Evolutionary conservation across 2,888 invertebrate species (phyloP).

Genomic region (Prosapia bicincta): DNA sequence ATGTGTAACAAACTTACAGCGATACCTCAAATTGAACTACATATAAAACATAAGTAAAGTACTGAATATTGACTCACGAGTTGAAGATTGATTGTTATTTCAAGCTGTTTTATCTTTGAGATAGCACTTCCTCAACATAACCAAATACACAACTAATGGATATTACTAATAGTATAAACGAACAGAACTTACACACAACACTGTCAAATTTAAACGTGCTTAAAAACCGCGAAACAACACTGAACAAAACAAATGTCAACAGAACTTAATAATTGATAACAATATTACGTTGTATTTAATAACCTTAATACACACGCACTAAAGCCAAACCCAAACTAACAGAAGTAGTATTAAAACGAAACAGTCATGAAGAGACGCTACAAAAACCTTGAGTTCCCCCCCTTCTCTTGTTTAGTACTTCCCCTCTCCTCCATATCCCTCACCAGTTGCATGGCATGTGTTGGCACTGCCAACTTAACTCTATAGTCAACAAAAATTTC

Average conservation of each 20-base stretch:
- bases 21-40: background rate
- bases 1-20: background rate
- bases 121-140: background rate
- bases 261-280: background rate
- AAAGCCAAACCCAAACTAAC: slow-evolving; percentile 26
- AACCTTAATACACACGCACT: slow-evolving; percentile 7
- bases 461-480: slow-evolving; percentile 27
- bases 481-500: slow-evolving; percentile 11
- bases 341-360: slow-evolving; percentile 25
- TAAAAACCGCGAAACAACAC: background rate
- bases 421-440: background rate
- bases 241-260: background rate
- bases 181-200: background rate
- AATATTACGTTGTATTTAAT: background rate
- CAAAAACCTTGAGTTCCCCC: slow-evolving; percentile 28
- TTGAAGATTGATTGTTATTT: background rate
- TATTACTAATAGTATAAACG: background rate
- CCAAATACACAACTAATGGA: background rate
- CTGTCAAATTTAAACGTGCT: background rate
- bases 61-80: background rate
- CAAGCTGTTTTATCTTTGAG: background rate
- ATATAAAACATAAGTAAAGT: background rate
- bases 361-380: slow-evolving; percentile 25
- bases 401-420: slow-evolving; percentile 7
- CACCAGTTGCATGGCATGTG: slow-evolving; percentile 32